phyloP scores from a whole-genome alignment of 2,797 vertebrate genomes.

The Hippoglossus hippoglossus region DNA sequence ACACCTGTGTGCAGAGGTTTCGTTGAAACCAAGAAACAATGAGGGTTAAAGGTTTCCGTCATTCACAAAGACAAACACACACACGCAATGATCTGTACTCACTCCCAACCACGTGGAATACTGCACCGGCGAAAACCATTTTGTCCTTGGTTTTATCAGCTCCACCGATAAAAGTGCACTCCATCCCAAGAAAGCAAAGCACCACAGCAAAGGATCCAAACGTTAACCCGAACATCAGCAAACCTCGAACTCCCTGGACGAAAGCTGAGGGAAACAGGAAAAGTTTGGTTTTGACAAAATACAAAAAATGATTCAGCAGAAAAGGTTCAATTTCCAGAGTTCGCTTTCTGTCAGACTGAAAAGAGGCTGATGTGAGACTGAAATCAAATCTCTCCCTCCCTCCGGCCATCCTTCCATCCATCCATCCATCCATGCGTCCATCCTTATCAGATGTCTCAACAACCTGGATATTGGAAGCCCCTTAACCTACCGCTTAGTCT shows the following conservation, averaged over 20 bases:
- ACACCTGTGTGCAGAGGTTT: constrained; percentile 71
- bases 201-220: constrained; percentile 89
- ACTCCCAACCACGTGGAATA: constrained; percentile 80
- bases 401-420: too few relatives aligned
- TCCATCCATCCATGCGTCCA: too few relatives aligned
- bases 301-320: not conserved
- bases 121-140: constrained; percentile 74
- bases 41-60: constrained; percentile 50
- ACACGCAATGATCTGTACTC: constrained; percentile 27
- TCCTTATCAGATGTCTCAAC: too few relatives aligned
- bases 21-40: constrained; percentile 29
- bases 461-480: too few relatives aligned
- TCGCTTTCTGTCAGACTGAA: not conserved
- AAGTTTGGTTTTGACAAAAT: not conserved
- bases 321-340: not conserved
- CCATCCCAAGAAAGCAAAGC: constrained; percentile 93
- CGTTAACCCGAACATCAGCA: constrained; percentile 89
- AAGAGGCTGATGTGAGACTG: not conserved
- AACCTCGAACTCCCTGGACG: constrained; percentile 90
- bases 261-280: constrained; percentile 81
- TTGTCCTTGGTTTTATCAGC: constrained; percentile 88
- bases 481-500: too few relatives aligned
- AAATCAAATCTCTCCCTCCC: constrained; percentile 1
- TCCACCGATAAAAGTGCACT: constrained; percentile 94
- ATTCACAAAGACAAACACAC: constrained; percentile 8